Conservation (phyloP, 2,797 vertebrate species). For the Mergus octosetaceus region DNA sequence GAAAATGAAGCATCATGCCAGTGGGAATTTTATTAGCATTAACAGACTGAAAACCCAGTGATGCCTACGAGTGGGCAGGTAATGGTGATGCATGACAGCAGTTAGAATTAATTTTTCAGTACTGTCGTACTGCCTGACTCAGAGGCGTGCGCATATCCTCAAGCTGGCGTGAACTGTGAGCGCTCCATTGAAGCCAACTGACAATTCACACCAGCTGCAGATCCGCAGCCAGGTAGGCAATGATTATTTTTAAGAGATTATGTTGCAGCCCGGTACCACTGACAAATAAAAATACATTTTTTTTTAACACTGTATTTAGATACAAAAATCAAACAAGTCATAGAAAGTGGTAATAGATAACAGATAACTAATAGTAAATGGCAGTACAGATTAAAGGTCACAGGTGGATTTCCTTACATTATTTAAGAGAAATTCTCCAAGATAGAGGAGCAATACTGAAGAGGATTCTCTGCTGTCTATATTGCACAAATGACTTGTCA, state of each 20-base stretch:
- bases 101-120: slow-evolving; percentile 18
- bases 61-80: slow-evolving; percentile 19
- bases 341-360: background rate
- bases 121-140: background rate
- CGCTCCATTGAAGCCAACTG: slow-evolving; percentile 40
- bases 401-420: background rate
- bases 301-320: background rate
- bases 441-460: background rate
- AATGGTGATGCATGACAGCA: slow-evolving; percentile 15
- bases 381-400: background rate
- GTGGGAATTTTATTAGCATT: background rate
- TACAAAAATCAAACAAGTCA: background rate
- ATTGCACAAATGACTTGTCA: background rate
- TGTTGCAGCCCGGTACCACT: background rate
- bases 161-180: slow-evolving; percentile 9
- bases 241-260: background rate
- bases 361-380: background rate
- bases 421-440: background rate
- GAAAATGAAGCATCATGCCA: background rate
- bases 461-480: background rate
- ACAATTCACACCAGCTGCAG: slow-evolving; percentile 20
- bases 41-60: slow-evolving; percentile 15
- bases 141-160: background rate
- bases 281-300: background rate
- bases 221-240: slow-evolving; percentile 10